A percentile compares a stretch with the other conserved stretches of the same genome.
Conservation (phyloP, 2,797 vertebrate genomes). For the Vireo griseus region DNA sequence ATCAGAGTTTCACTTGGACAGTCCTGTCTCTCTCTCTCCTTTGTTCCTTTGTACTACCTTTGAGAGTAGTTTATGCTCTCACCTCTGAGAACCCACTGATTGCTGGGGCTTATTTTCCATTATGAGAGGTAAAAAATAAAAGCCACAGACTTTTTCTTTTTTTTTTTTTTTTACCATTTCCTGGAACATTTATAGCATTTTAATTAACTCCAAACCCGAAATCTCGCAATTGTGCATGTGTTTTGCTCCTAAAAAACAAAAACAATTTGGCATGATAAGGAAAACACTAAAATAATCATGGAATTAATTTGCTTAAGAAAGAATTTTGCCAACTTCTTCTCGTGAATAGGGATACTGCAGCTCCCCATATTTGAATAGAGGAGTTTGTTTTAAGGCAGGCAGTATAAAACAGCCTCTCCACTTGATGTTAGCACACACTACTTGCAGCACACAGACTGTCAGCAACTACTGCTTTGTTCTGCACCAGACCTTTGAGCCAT, state of each 20-base stretch:
- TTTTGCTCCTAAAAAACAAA: neutral
- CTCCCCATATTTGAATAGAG: neutral
- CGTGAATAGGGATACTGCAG: neutral
- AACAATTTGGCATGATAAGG: neutral
- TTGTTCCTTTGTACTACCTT: neutral
- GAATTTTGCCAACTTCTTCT: neutral
- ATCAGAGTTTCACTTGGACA: neutral
- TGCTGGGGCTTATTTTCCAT: neutral
- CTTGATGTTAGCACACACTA: neutral
- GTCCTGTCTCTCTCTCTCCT: neutral
- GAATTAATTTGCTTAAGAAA: neutral
- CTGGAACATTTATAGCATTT: neutral
- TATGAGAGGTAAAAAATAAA: neutral
- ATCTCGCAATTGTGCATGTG: neutral
- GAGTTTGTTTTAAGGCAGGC: neutral
- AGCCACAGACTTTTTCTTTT: neutral
- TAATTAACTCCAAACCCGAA: neutral
- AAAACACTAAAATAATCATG: neutral
- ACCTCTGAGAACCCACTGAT: neutral
- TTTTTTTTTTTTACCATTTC: neutral
- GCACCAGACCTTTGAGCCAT: neutral
- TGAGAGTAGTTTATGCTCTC: neutral
- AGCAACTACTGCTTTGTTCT: neutral
- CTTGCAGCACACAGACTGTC: neutral
- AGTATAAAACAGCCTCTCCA: neutral